These are phyloP conservation scores for Casuarius casuarius DNA, from an alignment of 2,113 vertebrate species.

Conservation along the genomic window DNA sequence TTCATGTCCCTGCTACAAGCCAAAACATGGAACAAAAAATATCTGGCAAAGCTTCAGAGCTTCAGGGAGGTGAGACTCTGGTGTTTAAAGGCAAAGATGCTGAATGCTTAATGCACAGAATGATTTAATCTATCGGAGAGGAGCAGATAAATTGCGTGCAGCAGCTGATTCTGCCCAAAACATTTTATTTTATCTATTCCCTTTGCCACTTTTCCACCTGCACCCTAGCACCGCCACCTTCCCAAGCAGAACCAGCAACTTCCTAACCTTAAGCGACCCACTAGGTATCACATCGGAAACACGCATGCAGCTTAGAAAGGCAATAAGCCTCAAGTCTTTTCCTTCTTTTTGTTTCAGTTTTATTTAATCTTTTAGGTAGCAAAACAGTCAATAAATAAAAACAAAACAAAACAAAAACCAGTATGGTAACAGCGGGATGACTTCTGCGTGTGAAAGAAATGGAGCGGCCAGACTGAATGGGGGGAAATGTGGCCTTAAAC, in stretches of 20 bases:
- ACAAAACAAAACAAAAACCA: not conserved
- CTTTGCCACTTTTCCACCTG: not conserved
- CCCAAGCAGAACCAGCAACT: not conserved
- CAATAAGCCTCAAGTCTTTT: not conserved
- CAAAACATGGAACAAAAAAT: not conserved
- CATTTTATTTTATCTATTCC: not conserved
- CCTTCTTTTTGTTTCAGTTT: not conserved
- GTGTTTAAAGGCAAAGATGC: not conserved
- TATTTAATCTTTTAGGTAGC: not conserved
- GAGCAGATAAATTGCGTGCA: not conserved
- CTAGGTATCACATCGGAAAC: not conserved
- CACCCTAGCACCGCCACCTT: not conserved
- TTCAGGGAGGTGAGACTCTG: not conserved
- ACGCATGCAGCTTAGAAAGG: not conserved
- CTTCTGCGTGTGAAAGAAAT: not conserved
- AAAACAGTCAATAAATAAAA: not conserved
- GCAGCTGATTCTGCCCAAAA: not conserved
- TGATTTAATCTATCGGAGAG: not conserved
- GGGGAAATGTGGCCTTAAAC: not conserved
- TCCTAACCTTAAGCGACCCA: constrained; percentile 5
- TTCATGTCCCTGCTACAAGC: not conserved
- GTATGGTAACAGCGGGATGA: not conserved
- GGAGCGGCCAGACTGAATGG: not conserved
- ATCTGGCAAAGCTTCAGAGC: not conserved
- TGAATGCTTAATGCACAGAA: not conserved